These are phyloP conservation scores for Drosophila fuyamai DNA, from an alignment of 1,140 invertebrate genomes.

Conservation along the genomic window DNA sequence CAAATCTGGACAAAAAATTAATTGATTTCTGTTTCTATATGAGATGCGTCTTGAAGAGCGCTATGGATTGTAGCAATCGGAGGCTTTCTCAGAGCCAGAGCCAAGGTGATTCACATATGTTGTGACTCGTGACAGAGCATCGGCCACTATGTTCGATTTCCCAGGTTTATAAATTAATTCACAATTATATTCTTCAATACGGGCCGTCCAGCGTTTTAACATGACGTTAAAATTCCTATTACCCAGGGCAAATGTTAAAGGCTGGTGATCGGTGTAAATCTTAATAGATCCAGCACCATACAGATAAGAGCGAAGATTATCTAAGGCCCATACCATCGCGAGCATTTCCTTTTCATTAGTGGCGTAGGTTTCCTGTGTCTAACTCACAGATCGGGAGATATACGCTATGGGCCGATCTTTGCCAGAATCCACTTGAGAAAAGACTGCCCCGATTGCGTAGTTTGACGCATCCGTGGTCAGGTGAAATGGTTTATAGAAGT, in stretches of 20 bases:
- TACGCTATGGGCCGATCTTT: too few relatives aligned
- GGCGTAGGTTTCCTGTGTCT: background rate
- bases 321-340: background rate
- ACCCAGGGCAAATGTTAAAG: background rate
- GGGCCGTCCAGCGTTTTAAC: slow-evolving; percentile 7
- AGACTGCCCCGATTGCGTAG: too few relatives aligned
- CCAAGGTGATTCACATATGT: background rate
- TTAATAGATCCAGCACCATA: background rate
- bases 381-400: too few relatives aligned
- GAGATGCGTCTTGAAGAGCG: background rate
- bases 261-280: background rate
- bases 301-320: background rate
- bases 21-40: background rate
- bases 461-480: too few relatives aligned
- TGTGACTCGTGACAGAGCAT: too few relatives aligned
- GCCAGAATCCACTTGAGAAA: too few relatives aligned
- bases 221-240: background rate
- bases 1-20: background rate
- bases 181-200: slow-evolving; percentile 18
- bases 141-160: slow-evolving; percentile 10
- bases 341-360: slow-evolving; percentile 1
- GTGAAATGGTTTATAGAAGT: too few relatives aligned
- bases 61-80: background rate
- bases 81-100: background rate
- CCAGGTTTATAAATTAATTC: slow-evolving; percentile 23